These are phyloP conservation scores for Dynastes hyllus DNA, from an alignment of 2,888 invertebrate species.

Conservation along the genomic window DNA sequence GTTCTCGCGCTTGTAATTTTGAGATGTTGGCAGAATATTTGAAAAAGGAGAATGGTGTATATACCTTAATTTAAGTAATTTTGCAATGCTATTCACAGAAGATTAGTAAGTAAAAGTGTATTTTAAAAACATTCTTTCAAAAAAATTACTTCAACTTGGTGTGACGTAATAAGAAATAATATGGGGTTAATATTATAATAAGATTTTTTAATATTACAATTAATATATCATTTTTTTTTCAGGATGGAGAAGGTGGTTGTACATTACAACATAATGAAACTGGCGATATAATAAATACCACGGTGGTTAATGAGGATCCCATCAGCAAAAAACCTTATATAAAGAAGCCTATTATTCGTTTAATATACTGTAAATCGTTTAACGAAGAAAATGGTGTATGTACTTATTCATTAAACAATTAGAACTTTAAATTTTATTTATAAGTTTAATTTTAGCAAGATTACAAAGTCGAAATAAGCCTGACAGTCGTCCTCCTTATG, in stretches of 20 bases:
- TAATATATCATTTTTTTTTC: conserved; percentile 45
- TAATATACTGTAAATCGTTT: conserved; percentile 77
- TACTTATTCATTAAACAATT: conserved; percentile 47
- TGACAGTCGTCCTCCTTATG: conserved; percentile 78
- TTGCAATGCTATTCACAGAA: no score
- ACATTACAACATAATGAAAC: conserved; percentile 78
- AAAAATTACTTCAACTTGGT: no score
- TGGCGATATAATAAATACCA: conserved; percentile 74
- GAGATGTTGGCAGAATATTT: no score
- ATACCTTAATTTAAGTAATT: no score
- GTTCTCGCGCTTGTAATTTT: no score
- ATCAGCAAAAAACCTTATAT: conserved; percentile 67
- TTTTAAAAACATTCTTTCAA: no score
- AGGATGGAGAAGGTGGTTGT: conserved; percentile 78
- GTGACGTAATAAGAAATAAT: no score
- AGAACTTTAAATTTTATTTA: neutral
- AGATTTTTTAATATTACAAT: neutral
- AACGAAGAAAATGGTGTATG: conserved; percentile 75
- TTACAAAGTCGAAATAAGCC: conserved; percentile 75
- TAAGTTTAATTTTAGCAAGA: conserved; percentile 74
- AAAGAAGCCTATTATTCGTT: conserved; percentile 72
- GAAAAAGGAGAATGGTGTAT: no score
- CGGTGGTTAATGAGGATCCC: conserved; percentile 68
- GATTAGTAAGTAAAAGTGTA: no score
- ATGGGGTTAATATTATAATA: no score